Evolutionary conservation across 1,140 invertebrate genomes (phyloP), one percentile per base, ranked within the genome.

Genomic region (Microplitis mediator): DNA sequence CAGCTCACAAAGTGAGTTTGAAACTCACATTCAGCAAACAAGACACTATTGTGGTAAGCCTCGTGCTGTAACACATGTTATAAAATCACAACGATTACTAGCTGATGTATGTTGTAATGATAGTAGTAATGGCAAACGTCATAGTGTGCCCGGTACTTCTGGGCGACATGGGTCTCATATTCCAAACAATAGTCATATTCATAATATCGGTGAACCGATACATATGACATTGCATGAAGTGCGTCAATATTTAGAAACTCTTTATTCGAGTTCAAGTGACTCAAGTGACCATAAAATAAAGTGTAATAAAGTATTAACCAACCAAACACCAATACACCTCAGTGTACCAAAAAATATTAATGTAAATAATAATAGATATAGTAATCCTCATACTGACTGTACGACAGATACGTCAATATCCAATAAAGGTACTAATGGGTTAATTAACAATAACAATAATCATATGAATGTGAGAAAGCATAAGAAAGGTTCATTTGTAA

Each of bases 171-270:
- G 52, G 56, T 78, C 70, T 52, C 80, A 68, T 73, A 84, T 84
- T 11, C 77, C 80, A 0, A 83, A 88, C 11, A 69, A 69, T 77
- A 75, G 77, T 76, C 77, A 86, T 54, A 69, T 80, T 45, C 81
- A 85, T 51, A 72, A 67, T 66, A 81, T 85, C 58, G 81, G 86
- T 66, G 94, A 95, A 78, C 94, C 94, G 1, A 91, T 95, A 69
- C 94, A 95, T 80, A 93, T 96, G 91, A 95, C 94, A 8, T 84
- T 96, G 16, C 92, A 95, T 72, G 94, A 96, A 85, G 94, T 96
- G 74, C 90, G 94, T 74, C 91, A 93, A 78, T 94, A 95, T 83
- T 87, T 95, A 73, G 92, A 94, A 70, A 93, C 92, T 1, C 83
- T 95, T 13, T 94, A 94, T 80, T 93, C 93, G 4, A 93, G 91